phyloP scores from a whole-genome alignment of 2,888 invertebrate species.

The Stegophylla sp. region DNA sequence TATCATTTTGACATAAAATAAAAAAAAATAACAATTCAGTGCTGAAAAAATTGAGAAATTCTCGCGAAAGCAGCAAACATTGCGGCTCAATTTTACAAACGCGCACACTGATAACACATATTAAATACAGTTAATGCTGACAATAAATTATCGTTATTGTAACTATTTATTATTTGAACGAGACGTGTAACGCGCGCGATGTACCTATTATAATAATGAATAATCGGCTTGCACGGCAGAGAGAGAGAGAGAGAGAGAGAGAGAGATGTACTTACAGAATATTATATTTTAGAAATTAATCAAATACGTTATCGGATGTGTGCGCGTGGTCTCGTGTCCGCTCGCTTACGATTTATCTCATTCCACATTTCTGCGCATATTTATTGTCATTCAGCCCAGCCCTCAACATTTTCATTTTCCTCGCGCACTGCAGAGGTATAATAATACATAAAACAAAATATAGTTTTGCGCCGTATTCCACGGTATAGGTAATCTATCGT shows the following conservation, averaged over 20 bases:
- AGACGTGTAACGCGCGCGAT: neutral
- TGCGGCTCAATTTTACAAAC: too few relatives aligned
- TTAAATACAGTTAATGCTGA: neutral
- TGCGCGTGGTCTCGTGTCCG: neutral
- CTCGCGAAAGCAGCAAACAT: too few relatives aligned
- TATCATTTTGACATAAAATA: too few relatives aligned
- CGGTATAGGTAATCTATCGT: conserved; percentile 39
- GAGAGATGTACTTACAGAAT: conserved; percentile 1
- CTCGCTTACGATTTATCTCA: neutral
- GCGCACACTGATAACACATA: too few relatives aligned
- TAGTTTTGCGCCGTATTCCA: neutral
- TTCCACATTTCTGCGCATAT: conserved; percentile 5
- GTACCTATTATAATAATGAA: neutral
- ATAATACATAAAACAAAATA: neutral
- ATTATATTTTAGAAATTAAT: conserved; percentile 40
- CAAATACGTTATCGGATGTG: conserved; percentile 23
- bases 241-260: neutral
- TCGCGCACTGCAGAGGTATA: too few relatives aligned
- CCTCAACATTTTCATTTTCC: conserved; percentile 12
- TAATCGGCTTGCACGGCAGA: neutral
- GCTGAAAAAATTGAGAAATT: too few relatives aligned
- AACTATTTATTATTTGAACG: neutral
- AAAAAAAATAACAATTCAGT: too few relatives aligned
- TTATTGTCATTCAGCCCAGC: neutral
- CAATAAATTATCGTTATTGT: neutral